Evolutionary conservation across 2,797 vertebrate genomes (phyloP).

Genomic region (Ptychadena robeensis): DNA sequence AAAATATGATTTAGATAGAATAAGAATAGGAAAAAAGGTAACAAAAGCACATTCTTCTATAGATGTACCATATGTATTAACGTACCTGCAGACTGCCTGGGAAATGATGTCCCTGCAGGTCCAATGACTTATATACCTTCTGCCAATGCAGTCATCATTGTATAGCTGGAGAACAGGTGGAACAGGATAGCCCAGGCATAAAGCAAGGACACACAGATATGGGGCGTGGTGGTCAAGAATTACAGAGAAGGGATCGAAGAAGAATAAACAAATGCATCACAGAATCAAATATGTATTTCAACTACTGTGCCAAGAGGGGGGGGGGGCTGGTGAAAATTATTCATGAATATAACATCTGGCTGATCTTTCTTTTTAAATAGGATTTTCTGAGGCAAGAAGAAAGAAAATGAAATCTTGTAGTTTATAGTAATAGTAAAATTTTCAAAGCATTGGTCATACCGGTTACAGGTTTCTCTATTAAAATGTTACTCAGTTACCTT

Average conservation of each 20-base stretch:
- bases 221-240: neutral
- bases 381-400: no score
- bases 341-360: no score
- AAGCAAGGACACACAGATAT: slow-evolving; percentile 1
- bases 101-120: neutral
- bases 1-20: neutral
- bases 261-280: neutral
- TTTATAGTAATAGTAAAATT: no score
- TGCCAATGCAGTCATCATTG: neutral
- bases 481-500: no score
- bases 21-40: neutral
- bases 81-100: slow-evolving; percentile 47
- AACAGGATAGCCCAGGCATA: neutral
- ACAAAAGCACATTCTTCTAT: neutral
- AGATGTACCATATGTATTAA: neutral
- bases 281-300: neutral
- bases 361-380: no score
- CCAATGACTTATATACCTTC: slow-evolving; percentile 31
- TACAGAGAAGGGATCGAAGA: neutral
- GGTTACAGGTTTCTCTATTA: no score
- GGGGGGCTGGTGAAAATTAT: no score
- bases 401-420: no score
- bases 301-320: no score
- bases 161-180: slow-evolving; percentile 41
- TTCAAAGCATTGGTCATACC: no score